Evolutionary conservation across 2,113 vertebrate species (phyloP), one percentile per base, ranked within the genome.

Genomic region (Ivindomyrus marchei): DNA sequence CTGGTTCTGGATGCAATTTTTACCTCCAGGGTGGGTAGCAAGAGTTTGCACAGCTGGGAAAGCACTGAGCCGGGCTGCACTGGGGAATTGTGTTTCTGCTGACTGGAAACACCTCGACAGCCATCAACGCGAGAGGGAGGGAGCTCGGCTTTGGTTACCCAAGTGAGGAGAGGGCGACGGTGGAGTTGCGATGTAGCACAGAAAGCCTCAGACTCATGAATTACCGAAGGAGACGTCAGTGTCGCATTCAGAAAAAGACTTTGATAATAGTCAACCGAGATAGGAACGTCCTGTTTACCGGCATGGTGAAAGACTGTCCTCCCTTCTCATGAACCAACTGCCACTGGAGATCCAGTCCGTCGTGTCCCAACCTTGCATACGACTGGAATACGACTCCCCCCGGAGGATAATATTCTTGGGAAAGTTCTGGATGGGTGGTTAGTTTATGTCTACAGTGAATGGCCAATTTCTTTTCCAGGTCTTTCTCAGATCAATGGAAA

Each of bases 401-500:
- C 47, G 17, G 45, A 85, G 84, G 84, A 27, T 50, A 39, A 49
- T 4, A 49, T 13, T 5, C 84, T 15, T 53, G 47, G 85, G 45
- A n/a, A 31, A 17, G 10, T 27, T 87, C 42, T 52, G 4, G 19
- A 87, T 50, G 47, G 85, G 9, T 87, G n/a, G 46, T n/a, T 52
- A 53, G 85, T 36, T 90, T 45, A 85, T 27, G 13, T 87, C 89
- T 46, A 39, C 47, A 11, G 36, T 47, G 3, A 49, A 47, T 9
- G 31, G 70, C 4, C 70, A 77, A 77, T 39, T 77, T 77, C 70
- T 17, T 17, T 77, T 39, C 21, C 31, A 77, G 84, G 31, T 87
- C 42, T n/a, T n/a, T n/a, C 24, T 31, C 62, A 77, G 42, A 89
- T 88, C 88, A 89, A 89, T 88, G 90, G 90, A 88, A 89, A 89